phyloP scores from a whole-genome alignment of 2,113 vertebrate genomes.

The Engystomops pustulosus region DNA sequence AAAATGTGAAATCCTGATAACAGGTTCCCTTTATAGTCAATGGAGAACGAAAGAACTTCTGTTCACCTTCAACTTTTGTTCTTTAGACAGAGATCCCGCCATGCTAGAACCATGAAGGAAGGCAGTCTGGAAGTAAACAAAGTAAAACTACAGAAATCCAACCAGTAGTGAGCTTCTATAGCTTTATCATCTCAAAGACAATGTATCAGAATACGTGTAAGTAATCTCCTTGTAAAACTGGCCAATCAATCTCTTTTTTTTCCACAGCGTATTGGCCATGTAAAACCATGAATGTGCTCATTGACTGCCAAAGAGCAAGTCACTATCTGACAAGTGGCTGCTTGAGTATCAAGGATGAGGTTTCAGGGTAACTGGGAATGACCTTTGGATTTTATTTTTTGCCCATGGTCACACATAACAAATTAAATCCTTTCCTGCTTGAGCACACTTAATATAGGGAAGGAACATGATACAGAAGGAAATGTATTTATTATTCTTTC shows the following conservation, averaged over 20 bases:
- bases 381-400: not conserved
- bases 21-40: too few relatives aligned
- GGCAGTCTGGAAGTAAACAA: not conserved
- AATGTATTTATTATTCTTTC: slow-evolving; percentile 49
- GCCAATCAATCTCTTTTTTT: slow-evolving; percentile 5
- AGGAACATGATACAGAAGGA: slow-evolving; percentile 31
- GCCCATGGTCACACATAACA: slow-evolving; percentile 41
- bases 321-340: slow-evolving; percentile 37
- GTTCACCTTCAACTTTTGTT: not conserved
- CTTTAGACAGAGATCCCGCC: not conserved
- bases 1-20: too few relatives aligned
- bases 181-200: slow-evolving; percentile 32
- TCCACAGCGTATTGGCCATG: not conserved
- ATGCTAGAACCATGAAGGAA: not conserved
- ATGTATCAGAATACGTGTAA: slow-evolving; percentile 10
- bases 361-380: slow-evolving; percentile 51
- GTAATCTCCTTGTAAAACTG: slow-evolving; percentile 36
- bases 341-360: slow-evolving; percentile 22
- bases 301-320: not conserved
- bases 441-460: slow-evolving; percentile 23
- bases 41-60: too few relatives aligned
- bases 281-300: not conserved
- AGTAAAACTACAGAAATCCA: not conserved
- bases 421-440: slow-evolving; percentile 46
- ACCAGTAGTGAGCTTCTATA: slow-evolving; percentile 2